Evolutionary conservation across 2,113 vertebrate genomes (phyloP).

Genomic region (Parus major): DNA sequence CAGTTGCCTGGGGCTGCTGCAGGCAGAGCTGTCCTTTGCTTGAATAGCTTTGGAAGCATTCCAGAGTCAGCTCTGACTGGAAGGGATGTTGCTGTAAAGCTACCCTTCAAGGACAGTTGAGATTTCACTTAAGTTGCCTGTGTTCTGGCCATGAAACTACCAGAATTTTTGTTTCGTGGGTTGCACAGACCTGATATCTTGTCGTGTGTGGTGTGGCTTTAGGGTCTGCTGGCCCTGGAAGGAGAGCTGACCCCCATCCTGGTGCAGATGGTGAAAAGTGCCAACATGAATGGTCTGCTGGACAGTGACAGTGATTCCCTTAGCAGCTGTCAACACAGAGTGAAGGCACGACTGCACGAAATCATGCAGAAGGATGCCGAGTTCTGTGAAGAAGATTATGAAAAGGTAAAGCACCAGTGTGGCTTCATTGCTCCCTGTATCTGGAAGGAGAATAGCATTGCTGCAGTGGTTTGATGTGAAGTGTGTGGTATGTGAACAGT

Average conservation of each 20-base stretch:
- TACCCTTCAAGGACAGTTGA: not conserved
- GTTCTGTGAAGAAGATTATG: constrained; percentile 88
- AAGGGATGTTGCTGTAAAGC: not conserved
- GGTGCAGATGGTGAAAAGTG: constrained; percentile 99
- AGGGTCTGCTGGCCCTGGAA: constrained; percentile 95
- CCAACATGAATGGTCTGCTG: constrained; percentile 98
- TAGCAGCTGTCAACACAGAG: constrained; percentile 93
- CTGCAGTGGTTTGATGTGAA: not conserved
- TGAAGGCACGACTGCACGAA: constrained; percentile 92
- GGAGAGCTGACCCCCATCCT: constrained; percentile 97
- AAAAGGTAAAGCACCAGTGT: constrained; percentile 79
- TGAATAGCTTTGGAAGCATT: not conserved
- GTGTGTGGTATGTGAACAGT: not conserved
- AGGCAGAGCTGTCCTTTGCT: not conserved
- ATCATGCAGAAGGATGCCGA: constrained; percentile 92
- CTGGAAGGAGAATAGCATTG: not conserved
- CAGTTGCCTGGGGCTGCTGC: not conserved
- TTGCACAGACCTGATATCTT: not conserved
- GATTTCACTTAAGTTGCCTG: not conserved
- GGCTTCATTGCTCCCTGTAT: not conserved
- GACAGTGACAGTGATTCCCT: constrained; percentile 95
- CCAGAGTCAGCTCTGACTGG: not conserved
- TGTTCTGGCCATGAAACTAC: not conserved
- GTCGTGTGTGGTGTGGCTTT: not conserved
- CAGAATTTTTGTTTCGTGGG: not conserved